Evolutionary conservation across 2,113 vertebrate species (phyloP), one percentile per base, ranked within the genome.

Genomic region (Prionailurus bengalensis): DNA sequence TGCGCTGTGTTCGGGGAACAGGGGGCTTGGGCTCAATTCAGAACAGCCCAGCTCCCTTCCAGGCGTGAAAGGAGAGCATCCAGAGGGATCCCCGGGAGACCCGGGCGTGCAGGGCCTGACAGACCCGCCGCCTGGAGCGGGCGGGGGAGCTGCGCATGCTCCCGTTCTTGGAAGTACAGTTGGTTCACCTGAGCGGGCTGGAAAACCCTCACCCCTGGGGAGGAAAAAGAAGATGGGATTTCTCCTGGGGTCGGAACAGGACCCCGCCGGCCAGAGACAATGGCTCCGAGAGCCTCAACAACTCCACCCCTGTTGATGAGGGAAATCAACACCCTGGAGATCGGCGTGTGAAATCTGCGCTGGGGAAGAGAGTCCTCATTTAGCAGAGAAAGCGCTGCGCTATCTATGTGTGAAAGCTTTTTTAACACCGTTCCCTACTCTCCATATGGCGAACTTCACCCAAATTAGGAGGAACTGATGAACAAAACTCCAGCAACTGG

Each of bases 381-480:
- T 98, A 99, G 98, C 97, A 98, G 98, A 97, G 98, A 98, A 96
- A 98, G 97, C 14, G 83, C 92, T 31, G 97, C 65, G 71, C 97
- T 91, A 97, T 96, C 96, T 98, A 97, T 29, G 98, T 98, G 98
- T 98, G 98, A 99, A 99, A 98, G 98, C 97, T 98, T 98, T 98
- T 97, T 97, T 95, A 98, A 95, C 96, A 87, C 98, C 58, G 81
- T 97, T 98, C 98, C 97, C 98, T 98, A 97, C 96, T 98, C 97
- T 95, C 98, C 99, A 99, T 98, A 99, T 99, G 99, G 98, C 92
- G 58, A 98, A 29, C 91, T 97, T 98, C 97, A 97, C 96, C 96
- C 96, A 97, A 88, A 97, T 95, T 95, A 98, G 87, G 87, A 98
- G 68, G 96, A 97, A 42, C 70, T 36, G 97, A 73, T 55, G 78